Conservation (phyloP, 2,888 invertebrate species). For the Andrena dorsata region DNA sequence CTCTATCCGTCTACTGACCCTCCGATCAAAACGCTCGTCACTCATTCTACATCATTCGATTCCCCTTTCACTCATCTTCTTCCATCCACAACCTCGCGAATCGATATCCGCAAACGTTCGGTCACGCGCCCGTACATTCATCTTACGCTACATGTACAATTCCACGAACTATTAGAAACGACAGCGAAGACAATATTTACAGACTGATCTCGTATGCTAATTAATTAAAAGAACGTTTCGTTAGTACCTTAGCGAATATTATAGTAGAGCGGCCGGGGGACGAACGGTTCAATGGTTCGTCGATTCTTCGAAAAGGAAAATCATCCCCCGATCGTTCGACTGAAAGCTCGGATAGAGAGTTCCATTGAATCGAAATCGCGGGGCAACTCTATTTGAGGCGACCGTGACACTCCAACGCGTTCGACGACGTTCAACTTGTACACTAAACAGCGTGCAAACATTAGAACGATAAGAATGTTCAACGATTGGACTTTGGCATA, state of each 20-base stretch:
- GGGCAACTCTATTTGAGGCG: neutral
- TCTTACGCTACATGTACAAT: slow-evolving; percentile 55
- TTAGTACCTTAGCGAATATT: slow-evolving; percentile 71
- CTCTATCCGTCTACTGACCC: neutral
- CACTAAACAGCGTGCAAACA: neutral
- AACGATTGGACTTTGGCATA: neutral
- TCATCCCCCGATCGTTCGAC: slow-evolving; percentile 43
- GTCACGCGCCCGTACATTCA: slow-evolving; percentile 46
- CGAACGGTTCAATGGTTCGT: slow-evolving; percentile 1
- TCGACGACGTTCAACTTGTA: neutral
- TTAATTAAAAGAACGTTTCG: slow-evolving; percentile 71
- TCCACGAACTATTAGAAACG: slow-evolving; percentile 68
- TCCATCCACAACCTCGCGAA: too few species aligned
- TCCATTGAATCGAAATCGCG: slow-evolving; percentile 6
- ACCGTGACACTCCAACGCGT: neutral
- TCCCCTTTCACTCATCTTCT: neutral
- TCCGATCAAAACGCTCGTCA: slow-evolving; percentile 7
- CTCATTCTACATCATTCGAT: slow-evolving; percentile 17
- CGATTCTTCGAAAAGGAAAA: neutral
- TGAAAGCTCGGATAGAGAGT: slow-evolving; percentile 38
- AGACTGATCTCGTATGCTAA: slow-evolving; percentile 73
- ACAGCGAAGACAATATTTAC: slow-evolving; percentile 80
- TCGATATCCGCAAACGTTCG: slow-evolving; percentile 13
- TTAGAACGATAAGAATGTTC: too few species aligned
- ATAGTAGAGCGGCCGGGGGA: slow-evolving; percentile 46